Evolutionary conservation across 30 jellyfish, hydroid and myxozoan genomes (phyloP).

Genomic region (Sanderia malayensis): DNA sequence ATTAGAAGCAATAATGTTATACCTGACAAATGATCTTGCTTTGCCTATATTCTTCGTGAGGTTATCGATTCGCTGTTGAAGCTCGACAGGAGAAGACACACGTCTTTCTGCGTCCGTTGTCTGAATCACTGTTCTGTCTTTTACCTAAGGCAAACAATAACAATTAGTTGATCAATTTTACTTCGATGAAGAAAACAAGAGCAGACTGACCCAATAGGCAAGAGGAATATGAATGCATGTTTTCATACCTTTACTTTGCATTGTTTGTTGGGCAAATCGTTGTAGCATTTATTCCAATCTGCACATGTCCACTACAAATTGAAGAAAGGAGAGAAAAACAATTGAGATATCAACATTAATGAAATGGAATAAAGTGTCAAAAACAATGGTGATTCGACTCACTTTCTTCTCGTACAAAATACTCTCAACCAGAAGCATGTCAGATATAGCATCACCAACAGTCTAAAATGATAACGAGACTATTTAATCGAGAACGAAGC

Average conservation of each 20-base stretch:
- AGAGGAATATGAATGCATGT: no score
- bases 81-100: conserved; percentile 68
- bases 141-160: conserved; percentile 57
- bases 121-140: conserved; percentile 79
- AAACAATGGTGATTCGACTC: neutral
- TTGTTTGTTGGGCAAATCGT: conserved; percentile 84
- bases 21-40: conserved; percentile 97
- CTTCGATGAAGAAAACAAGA: no score
- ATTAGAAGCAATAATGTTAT: no score
- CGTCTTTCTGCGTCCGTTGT: conserved; percentile 87
- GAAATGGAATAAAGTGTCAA: neutral
- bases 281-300: conserved; percentile 81
- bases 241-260: conserved; percentile 71
- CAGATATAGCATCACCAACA: conserved; percentile 97
- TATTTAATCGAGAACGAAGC: no score
- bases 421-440: conserved; percentile 81
- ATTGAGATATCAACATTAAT: neutral
- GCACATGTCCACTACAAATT: conserved; percentile 78
- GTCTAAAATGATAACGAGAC: no score
- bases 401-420: conserved; percentile 85
- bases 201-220: no score
- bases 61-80: conserved; percentile 71
- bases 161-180: no score
- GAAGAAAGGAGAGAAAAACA: neutral
- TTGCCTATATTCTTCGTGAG: conserved; percentile 40